Percentiles rank a stretch among this genome's conserved stretches.
Conservation (phyloP, 1,140 invertebrate species). For the Periplaneta americana region DNA sequence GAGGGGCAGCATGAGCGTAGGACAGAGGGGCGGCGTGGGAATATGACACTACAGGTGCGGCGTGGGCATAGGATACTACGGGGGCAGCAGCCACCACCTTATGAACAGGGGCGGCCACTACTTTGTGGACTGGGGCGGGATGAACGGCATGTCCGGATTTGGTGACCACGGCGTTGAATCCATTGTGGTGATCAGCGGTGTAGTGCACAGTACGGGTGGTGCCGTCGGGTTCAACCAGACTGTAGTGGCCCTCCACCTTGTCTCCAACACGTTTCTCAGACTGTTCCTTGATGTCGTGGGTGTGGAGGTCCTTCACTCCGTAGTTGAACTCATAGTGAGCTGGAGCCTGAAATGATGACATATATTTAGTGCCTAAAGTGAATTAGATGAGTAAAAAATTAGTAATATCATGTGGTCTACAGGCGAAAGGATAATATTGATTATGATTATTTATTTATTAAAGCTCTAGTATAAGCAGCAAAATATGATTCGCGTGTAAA, state of each 20-base stretch:
- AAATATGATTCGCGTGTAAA: too few relatives aligned
- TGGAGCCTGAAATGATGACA: neutral
- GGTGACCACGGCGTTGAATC: neutral
- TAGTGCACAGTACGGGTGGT: neutral
- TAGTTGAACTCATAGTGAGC: neutral
- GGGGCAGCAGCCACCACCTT: neutral
- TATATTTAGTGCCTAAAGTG: too few relatives aligned
- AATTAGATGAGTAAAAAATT: too few relatives aligned
- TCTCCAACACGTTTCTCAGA: neutral
- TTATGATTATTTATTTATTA: too few relatives aligned
- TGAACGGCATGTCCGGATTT: slow-evolving; percentile 22
- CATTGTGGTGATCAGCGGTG: slow-evolving; percentile 1
- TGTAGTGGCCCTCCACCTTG: neutral
- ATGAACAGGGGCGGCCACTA: neutral
- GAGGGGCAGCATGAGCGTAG: neutral
- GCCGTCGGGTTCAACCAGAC: neutral
- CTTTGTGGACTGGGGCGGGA: slow-evolving; percentile 30
- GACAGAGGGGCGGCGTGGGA: too few relatives aligned
- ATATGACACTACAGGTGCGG: neutral
- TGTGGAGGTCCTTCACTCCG: neutral
- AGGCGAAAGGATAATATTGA: too few relatives aligned
- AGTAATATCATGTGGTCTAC: too few relatives aligned
- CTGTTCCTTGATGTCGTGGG: neutral
- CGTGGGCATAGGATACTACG: neutral
- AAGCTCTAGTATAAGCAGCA: too few relatives aligned